Percentiles rank a stretch among this genome's conserved stretches.
These are phyloP conservation scores for Nannobrachium achirus DNA, from an alignment of 2,113 vertebrate species.

Conservation along the genomic window DNA sequence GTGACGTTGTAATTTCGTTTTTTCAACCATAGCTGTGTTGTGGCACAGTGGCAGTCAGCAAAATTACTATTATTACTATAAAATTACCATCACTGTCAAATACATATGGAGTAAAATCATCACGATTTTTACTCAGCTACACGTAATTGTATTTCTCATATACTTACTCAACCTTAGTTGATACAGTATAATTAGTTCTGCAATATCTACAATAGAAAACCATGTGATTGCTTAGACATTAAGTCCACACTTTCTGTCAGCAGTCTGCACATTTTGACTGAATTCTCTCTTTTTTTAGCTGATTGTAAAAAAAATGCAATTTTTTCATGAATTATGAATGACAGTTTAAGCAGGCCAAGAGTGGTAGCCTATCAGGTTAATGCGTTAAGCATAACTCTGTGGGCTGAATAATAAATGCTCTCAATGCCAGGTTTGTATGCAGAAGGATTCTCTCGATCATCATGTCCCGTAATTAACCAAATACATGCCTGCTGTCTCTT, in stretches of 20 bases:
- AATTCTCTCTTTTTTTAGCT: conserved; percentile 38
- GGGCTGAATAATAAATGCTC: not conserved
- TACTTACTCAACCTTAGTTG: too few species aligned
- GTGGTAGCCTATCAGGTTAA: conserved; percentile 15
- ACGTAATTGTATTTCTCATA: too few species aligned
- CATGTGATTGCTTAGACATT: not conserved
- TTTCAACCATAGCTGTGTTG: too few species aligned
- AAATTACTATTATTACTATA: too few species aligned
- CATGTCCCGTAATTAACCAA: too few species aligned
- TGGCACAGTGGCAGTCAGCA: too few species aligned
- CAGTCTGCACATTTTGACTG: conserved; percentile 42
- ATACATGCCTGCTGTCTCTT: too few species aligned
- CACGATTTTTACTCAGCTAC: too few species aligned
- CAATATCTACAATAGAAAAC: conserved; percentile 17
- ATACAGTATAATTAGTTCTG: not conserved
- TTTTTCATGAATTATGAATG: conserved; percentile 62
- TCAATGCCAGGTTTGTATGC: not conserved
- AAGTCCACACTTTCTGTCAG: conserved; percentile 23
- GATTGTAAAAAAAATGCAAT: conserved; percentile 39
- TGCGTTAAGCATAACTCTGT: conserved; percentile 23
- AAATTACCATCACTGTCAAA: too few species aligned
- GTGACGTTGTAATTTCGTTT: too few species aligned
- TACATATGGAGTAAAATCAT: too few species aligned
- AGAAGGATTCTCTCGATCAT: too few species aligned
- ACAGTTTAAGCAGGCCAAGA: conserved; percentile 34